A percentile compares a stretch with the other conserved stretches of the same genome.
Evolutionary conservation across 2,797 vertebrate genomes (phyloP).

Genomic region (Emydoidea blandingii): DNA sequence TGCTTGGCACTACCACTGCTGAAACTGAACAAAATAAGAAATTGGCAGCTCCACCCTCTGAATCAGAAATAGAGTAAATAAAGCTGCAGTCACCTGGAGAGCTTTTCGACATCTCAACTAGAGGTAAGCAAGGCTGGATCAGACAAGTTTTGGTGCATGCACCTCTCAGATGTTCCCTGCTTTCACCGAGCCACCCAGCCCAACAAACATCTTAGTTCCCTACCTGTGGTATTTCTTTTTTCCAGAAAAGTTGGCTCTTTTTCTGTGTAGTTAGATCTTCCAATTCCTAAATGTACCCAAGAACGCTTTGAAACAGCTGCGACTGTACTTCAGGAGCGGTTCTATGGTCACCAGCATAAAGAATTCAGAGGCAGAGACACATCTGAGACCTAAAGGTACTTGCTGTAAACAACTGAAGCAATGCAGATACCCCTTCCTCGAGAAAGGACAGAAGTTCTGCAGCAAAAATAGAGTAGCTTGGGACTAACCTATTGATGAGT

Average conservation of each 20-base stretch:
- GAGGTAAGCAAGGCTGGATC: fast-evolving
- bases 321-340: fast-evolving
- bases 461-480: fast-evolving
- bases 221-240: neutral
- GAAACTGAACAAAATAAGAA: neutral
- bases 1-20: neutral
- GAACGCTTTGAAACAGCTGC: fast-evolving
- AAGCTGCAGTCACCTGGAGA: fast-evolving
- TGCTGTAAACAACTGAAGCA: neutral
- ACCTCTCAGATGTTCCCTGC: neutral
- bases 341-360: neutral
- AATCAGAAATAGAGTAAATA: fast-evolving
- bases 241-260: neutral
- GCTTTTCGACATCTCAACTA: neutral
- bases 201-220: neutral
- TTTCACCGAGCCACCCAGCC: neutral
- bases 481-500: neutral
- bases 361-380: neutral
- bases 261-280: neutral
- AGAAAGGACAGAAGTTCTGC: neutral
- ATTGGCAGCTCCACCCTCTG: slow-evolving; percentile 7
- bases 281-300: fast-evolving
- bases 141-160: fast-evolving
- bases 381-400: neutral
- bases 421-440: neutral